Conservation (phyloP, 2,888 invertebrate genomes). For the Oxytorus armatus region DNA sequence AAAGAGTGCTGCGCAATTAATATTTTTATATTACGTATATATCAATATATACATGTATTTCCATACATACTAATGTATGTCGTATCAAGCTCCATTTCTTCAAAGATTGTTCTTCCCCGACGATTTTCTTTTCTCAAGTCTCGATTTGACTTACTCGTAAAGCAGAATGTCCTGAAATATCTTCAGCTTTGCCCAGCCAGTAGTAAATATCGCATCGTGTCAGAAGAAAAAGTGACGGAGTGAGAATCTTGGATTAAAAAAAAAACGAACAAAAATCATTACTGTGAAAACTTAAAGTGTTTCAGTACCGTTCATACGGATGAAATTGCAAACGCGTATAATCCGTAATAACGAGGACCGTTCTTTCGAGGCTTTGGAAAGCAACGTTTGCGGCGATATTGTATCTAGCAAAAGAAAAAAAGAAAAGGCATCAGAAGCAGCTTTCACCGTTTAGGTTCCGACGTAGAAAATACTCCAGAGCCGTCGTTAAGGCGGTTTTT, state of each 20-base stretch:
- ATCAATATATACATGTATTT: neutral
- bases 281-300: too few relatives aligned
- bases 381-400: neutral
- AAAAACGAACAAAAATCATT: too few relatives aligned
- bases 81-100: neutral
- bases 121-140: too few relatives aligned
- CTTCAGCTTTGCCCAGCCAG: neutral
- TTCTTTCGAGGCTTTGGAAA: neutral
- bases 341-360: neutral
- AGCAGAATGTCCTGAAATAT: neutral
- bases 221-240: neutral
- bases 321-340: neutral
- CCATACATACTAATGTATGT: too few relatives aligned
- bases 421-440: neutral
- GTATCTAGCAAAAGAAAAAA: too few relatives aligned
- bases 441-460: neutral
- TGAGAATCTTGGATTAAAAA: neutral
- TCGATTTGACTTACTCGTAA: too few relatives aligned
- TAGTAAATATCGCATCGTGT: neutral
- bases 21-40: neutral
- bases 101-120: neutral
- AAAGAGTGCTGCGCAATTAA: neutral
- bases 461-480: constrained; percentile 1
- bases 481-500: constrained; percentile 22
- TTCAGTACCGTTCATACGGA: too few relatives aligned